Conservation (phyloP, 2,797 vertebrate genomes). For the Netta rufina region DNA sequence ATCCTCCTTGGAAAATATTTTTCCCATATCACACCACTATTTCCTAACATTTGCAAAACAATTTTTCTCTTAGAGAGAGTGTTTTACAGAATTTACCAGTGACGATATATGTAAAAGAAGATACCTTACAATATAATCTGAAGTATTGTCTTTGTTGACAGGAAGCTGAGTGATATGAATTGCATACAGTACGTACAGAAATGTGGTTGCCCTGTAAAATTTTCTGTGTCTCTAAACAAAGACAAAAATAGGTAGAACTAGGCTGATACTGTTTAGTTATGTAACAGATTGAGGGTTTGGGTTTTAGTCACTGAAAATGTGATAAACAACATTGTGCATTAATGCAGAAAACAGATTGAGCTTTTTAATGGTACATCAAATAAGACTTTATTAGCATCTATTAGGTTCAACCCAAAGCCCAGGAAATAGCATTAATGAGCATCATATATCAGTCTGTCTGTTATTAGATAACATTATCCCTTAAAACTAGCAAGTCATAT, state of each 20-base stretch:
- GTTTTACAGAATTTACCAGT: conserved; percentile 13
- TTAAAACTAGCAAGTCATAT: conserved; percentile 83
- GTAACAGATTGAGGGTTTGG: conserved; percentile 78
- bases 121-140: neutral
- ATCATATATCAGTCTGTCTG: conserved; percentile 86
- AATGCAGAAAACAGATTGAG: conserved; percentile 84
- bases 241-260: conserved; percentile 59
- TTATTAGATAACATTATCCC: conserved; percentile 84
- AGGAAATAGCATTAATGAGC: conserved; percentile 84
- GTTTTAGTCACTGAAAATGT: conserved; percentile 80
- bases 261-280: conserved; percentile 65
- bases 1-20: neutral
- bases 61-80: conserved; percentile 1
- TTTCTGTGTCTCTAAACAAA: conserved; percentile 54
- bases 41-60: neutral
- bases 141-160: neutral
- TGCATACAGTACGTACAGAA: neutral
- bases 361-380: conserved; percentile 86
- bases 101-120: neutral
- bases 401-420: conserved; percentile 84
- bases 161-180: neutral
- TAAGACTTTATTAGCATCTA: conserved; percentile 88
- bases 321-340: conserved; percentile 81
- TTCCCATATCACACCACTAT: neutral
- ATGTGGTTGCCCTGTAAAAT: conserved; percentile 31